Conservation (phyloP, 2,888 invertebrate species). For the Aphodius granarius region DNA sequence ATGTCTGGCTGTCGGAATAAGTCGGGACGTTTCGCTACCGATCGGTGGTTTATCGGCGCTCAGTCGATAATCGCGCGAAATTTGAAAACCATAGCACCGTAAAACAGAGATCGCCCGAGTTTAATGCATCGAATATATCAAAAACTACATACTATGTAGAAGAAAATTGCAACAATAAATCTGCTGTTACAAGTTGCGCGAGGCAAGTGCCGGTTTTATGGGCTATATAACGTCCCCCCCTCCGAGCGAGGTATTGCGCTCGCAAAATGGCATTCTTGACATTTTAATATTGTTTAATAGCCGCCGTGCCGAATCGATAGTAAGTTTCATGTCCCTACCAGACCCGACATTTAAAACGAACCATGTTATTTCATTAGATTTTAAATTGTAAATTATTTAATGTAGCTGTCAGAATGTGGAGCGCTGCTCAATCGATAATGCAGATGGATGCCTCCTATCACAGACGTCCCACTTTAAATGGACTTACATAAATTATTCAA, state of each 20-base stretch:
- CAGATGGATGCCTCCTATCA: constrained; percentile 17
- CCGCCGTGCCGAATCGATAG: constrained; percentile 19
- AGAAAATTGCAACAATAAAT: constrained; percentile 53
- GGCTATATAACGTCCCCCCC: constrained; percentile 43
- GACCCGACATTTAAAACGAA: constrained; percentile 13
- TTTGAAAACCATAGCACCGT: not conserved
- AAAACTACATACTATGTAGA: constrained; percentile 45
- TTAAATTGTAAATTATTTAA: constrained; percentile 23
- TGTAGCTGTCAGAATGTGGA: constrained; percentile 15
- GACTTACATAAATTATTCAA: not conserved
- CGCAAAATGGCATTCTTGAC: constrained; percentile 43
- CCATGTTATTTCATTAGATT: constrained; percentile 25
- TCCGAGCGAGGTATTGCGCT: not conserved
- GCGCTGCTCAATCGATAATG: constrained; percentile 17
- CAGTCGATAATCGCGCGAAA: not conserved
- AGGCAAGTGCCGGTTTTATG: constrained; percentile 48
- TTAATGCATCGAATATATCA: constrained; percentile 45
- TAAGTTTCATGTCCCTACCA: not conserved
- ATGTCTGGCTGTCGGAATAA: not conserved
- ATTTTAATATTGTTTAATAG: constrained; percentile 46
- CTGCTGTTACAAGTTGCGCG: constrained; percentile 47
- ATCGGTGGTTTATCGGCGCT: not conserved
- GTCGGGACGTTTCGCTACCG: no score
- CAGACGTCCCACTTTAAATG: constrained; percentile 7
- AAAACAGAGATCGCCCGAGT: not conserved